Base-by-base conservation (phyloP, 2,888 invertebrate species). In the Kuschelorhynchus macadamiae region DNA sequence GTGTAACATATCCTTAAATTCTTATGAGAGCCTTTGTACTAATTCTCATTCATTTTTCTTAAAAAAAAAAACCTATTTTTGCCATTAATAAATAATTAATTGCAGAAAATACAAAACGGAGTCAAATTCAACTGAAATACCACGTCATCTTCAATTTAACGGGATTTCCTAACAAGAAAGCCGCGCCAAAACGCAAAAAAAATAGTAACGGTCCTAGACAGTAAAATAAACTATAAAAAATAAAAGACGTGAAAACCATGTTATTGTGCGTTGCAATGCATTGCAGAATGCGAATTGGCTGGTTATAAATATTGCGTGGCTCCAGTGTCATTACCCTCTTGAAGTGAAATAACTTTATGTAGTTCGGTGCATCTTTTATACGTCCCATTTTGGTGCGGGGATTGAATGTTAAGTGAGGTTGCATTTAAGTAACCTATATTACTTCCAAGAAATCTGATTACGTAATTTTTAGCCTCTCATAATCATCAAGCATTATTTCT, bases 291-390 rank as follows among this genome's bases (percentile, higher is more conserved):
- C 41, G 62, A 67, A 67, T 67, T 67, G 55, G 61, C 49, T 25
- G 46, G 62, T 67, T 55, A 67, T 62, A 61, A 60, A 56, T 67
- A 56, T 67, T 67, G 62, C 67, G 33, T 62, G 9, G 56, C 44
- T 11, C n/a, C 53, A 42, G 56, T 55, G 67, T 61, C 61, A 61
- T 67, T 67, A 62, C 20, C 66, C 66, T 66, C 36, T 52, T 33
- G 14, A 52, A 44, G 46, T 65, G 14, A 52, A 59, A 52, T 49
- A 50, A 25, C 49, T 39, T 25, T 14, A 20, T 52, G 9, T 36
- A 52, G 46, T 50, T 12, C 18, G 14, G 41, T 41, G 59, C 36
- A 53, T 55, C 59, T 65, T 65, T 57, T 59, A 52, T 59, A 59
- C 57, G 52, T 36, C 47, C 46, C 44, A 39, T 20, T 39, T 20